These are phyloP conservation scores for Tryphoninae sp. DNA, from an alignment of 2,888 invertebrate genomes.

Conservation along the genomic window DNA sequence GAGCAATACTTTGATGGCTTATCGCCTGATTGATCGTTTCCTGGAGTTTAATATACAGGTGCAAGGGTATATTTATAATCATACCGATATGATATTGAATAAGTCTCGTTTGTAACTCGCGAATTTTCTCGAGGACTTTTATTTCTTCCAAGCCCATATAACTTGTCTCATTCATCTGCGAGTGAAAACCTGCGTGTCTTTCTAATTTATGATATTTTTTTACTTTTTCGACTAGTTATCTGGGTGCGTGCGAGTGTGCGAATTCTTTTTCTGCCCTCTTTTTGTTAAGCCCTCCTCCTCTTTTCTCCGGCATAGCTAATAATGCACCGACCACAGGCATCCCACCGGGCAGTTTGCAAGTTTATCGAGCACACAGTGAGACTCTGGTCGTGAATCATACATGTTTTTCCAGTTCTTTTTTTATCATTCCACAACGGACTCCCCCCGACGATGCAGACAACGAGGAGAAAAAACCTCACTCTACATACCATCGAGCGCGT, in stretches of 20 bases:
- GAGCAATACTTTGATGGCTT: conserved; percentile 3
- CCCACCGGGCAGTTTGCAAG: conserved; percentile 65
- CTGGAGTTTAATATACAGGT: background rate
- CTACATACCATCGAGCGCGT: conserved; percentile 25
- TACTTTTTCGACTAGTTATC: conserved; percentile 19
- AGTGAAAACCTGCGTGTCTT: conserved; percentile 64
- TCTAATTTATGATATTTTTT: conserved; percentile 60
- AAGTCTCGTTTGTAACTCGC: conserved; percentile 36
- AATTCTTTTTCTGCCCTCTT: conserved; percentile 42
- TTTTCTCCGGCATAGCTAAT: conserved; percentile 41
- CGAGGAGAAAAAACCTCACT: conserved; percentile 55
- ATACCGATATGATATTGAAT: background rate
- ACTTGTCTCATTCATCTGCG: conserved; percentile 59
- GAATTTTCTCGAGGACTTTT: conserved; percentile 43
- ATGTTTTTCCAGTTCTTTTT: conserved; percentile 58
- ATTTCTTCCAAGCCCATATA: conserved; percentile 23
- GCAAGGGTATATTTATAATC: conserved; percentile 2
- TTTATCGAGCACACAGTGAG: conserved; percentile 68
- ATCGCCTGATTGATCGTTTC: conserved; percentile 3
- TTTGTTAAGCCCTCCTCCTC: conserved; percentile 36
- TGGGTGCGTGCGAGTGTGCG: background rate
- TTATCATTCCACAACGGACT: conserved; percentile 48
- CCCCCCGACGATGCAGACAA: conserved; percentile 56
- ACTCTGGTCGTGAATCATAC: conserved; percentile 70
- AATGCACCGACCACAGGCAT: conserved; percentile 46